Evolutionary conservation across 2,113 vertebrate species (phyloP), one percentile per base, ranked within the genome.

Genomic region (Deroptyus accipitrinus): DNA sequence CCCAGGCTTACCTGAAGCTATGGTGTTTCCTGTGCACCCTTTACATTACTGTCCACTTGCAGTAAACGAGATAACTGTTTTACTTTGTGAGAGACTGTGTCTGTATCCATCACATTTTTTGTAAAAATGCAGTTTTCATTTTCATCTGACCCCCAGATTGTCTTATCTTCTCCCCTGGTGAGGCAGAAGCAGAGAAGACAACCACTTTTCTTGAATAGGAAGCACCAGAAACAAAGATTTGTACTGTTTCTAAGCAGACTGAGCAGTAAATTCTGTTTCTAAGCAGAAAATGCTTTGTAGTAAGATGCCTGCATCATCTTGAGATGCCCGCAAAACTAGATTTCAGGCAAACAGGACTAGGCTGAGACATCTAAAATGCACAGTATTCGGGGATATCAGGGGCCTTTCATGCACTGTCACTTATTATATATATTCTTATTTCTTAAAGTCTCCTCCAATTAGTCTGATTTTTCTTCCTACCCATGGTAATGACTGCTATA

Each of bases 101-200:
- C 67, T 62, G 10, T 80, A 25, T 44, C 57, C 27, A 57, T 68
- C 75, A 39, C 15, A n/a, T 15, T 57, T 83, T 55, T 69, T 48
- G 67, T 48, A 83, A 83, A 85, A 84, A 37, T 46, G 31, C 18
- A 33, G 11, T 49, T 46, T 68, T 49, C 23, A 25, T 72, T 91
- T 90, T 33, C 52, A 31, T n/a, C 44, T 1, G 0, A 76, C 7
- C 2, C 11, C 16, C 6, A 13, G 18, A 48, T 66, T 39, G 2
- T 35, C 22, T 64, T 49, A 23, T 84, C 16, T 35, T 22, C 44
- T 92, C 44, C 12, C 23, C 10, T 51, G 16, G 18, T 62, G 33
- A 88, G 68, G 30, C 22, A 67, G 37, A 62, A 48, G 24, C 33
- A 44, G 51, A 78, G 64, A 75, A 14, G 28, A 35, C 25, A 30